phyloP scores from a whole-genome alignment of 2,113 vertebrate species.

The Saccopteryx leptura region DNA sequence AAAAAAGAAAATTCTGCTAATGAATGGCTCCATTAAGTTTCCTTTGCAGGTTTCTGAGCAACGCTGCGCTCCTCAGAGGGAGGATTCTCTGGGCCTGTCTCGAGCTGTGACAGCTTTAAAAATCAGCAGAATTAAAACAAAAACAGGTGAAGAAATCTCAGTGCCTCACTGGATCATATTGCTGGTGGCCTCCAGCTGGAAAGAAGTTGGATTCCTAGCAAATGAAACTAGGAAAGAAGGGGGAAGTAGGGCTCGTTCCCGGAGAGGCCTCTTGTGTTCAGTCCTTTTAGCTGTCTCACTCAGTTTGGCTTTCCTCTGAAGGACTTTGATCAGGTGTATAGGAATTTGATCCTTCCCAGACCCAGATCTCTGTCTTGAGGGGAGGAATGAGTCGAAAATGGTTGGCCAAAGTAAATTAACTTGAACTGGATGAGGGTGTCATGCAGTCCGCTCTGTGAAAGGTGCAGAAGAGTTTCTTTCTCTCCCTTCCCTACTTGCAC shows the following conservation, averaged over 20 bases:
- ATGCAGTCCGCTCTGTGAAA: background rate
- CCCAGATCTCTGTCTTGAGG: conserved; percentile 69
- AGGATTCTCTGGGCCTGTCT: conserved; percentile 11
- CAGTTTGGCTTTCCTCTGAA: conserved; percentile 68
- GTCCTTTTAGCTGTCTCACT: conserved; percentile 57
- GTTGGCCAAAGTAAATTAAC: conserved; percentile 56
- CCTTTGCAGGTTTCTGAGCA: conserved; percentile 65
- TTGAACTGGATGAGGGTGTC: conserved; percentile 1
- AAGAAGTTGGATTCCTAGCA: conserved; percentile 64
- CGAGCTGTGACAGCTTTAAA: conserved; percentile 59
- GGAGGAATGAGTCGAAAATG: conserved; percentile 53
- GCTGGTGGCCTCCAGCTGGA: conserved; percentile 54
- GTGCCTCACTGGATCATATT: conserved; percentile 45
- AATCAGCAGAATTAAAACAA: conserved; percentile 58
- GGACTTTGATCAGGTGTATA: conserved; percentile 70
- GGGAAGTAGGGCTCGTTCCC: conserved; percentile 48
- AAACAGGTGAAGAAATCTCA: conserved; percentile 73
- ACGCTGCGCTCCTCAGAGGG: conserved; percentile 24
- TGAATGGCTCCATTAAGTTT: conserved; percentile 74
- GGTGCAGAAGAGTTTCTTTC: background rate
- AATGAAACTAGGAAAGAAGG: conserved; percentile 33
- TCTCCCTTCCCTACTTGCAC: background rate
- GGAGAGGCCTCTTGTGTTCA: conserved; percentile 18
- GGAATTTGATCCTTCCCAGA: conserved; percentile 76
- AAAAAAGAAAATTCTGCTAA: conserved; percentile 46